A percentile compares a stretch with the other conserved stretches of the same genome.
Conservation (phyloP, 1,140 invertebrate species). For the Calephelis nemesis region DNA sequence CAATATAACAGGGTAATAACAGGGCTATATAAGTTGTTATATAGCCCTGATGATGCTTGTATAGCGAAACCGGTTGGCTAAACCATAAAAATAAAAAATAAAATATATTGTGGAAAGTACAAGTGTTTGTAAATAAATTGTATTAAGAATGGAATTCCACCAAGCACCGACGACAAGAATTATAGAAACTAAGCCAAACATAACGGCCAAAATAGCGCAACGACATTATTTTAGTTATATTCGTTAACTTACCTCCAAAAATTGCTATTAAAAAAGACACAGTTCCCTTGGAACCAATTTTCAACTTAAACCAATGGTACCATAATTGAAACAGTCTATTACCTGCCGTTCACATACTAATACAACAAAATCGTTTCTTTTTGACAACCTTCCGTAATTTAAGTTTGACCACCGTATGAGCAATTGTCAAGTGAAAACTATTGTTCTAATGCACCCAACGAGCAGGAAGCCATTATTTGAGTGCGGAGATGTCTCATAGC, state of each 20-base stretch:
- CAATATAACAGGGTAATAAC: no score
- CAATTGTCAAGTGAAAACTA: constrained; percentile 42
- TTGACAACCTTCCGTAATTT: constrained; percentile 30
- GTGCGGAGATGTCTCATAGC: constrained; percentile 54
- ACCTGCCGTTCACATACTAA: neutral
- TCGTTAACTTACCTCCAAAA: neutral
- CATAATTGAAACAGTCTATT: neutral
- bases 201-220: no score
- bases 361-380: constrained; percentile 25
- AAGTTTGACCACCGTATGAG: constrained; percentile 31
- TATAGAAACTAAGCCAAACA: no score
- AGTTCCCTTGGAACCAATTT: neutral
- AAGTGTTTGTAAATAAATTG: no score
- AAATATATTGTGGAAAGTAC: no score
- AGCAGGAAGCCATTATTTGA: constrained; percentile 70
- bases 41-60: no score
- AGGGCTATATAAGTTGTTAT: no score
- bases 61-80: no score
- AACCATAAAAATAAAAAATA: no score
- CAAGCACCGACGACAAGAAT: no score
- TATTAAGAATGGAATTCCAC: no score
- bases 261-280: neutral
- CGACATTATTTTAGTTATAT: no score
- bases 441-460: constrained; percentile 34
- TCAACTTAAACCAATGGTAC: neutral